phyloP scores from a whole-genome alignment of 2,797 vertebrate species.

The Vipera latastei region DNA sequence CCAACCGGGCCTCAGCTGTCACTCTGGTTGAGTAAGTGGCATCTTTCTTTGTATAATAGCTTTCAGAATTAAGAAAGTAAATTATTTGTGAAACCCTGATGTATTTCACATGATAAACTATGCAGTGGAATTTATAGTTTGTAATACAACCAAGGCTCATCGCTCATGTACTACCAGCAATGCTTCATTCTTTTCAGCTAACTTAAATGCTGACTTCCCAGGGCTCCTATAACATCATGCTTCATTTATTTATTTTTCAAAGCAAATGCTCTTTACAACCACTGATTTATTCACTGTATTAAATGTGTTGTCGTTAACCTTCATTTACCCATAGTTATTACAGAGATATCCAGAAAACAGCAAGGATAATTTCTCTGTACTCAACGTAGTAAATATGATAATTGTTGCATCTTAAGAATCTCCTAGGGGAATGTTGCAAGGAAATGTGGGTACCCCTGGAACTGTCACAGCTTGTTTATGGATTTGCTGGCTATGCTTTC shows the following conservation, averaged over 20 bases:
- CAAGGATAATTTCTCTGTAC: conserved; percentile 5
- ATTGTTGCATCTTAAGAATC: not conserved
- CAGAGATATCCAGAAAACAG: not conserved
- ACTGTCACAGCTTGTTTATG: conserved; percentile 2
- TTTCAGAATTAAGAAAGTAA: conserved; percentile 17
- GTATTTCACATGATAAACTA: conserved; percentile 16
- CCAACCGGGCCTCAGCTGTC: not conserved
- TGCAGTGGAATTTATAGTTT: conserved; percentile 35
- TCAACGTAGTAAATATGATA: conserved; percentile 26
- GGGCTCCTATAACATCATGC: conserved; percentile 9
- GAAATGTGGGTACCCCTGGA: not conserved
- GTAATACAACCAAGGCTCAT: conserved; percentile 29
- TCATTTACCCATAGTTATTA: conserved; percentile 1
- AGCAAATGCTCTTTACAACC: conserved; percentile 18
- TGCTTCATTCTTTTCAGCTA: not conserved
- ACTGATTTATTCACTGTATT: conserved; percentile 29
- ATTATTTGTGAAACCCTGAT: not conserved
- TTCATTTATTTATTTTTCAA: conserved; percentile 39
- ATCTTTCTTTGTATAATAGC: conserved; percentile 16
- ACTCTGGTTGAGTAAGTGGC: not conserved
- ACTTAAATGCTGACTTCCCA: conserved; percentile 30
- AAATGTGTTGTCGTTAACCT: conserved; percentile 4
- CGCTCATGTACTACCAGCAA: conserved; percentile 1
- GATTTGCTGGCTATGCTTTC: not conserved
- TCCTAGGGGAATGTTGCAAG: not conserved